These are phyloP conservation scores for Drosophila meridionalis DNA, from an alignment of 2,888 invertebrate genomes.

Conservation along the genomic window DNA sequence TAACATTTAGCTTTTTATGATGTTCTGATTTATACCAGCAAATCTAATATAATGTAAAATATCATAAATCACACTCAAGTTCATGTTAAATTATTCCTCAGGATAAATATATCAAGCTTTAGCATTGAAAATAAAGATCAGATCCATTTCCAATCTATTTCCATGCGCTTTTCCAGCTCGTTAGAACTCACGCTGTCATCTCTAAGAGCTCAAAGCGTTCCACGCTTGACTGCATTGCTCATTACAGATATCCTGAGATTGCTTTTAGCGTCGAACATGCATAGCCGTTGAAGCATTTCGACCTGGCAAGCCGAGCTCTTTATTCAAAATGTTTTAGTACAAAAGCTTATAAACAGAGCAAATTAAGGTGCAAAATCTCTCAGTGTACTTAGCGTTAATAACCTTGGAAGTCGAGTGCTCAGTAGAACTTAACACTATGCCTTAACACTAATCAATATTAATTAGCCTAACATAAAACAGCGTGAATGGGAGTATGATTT, in stretches of 20 bases:
- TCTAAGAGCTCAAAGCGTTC: slow-evolving; percentile 1
- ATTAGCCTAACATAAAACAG: slow-evolving; percentile 57
- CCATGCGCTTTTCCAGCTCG: background rate
- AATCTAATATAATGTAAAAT: background rate
- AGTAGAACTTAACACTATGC: slow-evolving; percentile 32
- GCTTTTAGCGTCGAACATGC: slow-evolving; percentile 6
- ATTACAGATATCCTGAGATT: slow-evolving; percentile 43
- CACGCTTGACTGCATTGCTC: slow-evolving; percentile 38
- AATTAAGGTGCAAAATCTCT: slow-evolving; percentile 30
- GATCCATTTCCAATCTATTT: too few relatives aligned
- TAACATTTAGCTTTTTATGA: background rate
- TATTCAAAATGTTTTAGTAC: slow-evolving; percentile 50
- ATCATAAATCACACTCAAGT: background rate
- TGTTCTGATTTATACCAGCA: too few relatives aligned
- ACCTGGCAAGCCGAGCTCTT: slow-evolving; percentile 31
- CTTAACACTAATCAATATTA: slow-evolving; percentile 63
- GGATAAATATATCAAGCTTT: background rate
- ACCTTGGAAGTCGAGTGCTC: slow-evolving; percentile 20
- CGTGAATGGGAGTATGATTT: slow-evolving; percentile 22
- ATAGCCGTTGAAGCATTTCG: slow-evolving; percentile 17
- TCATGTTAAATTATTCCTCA: background rate
- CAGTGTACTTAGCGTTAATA: slow-evolving; percentile 27
- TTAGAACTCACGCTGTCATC: slow-evolving; percentile 21
- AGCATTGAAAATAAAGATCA: background rate
- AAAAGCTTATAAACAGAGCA: slow-evolving; percentile 22